Evolutionary conservation across 1,140 invertebrate species (phyloP), one percentile per base, ranked within the genome.

Genomic region (Drosophila burlai): DNA sequence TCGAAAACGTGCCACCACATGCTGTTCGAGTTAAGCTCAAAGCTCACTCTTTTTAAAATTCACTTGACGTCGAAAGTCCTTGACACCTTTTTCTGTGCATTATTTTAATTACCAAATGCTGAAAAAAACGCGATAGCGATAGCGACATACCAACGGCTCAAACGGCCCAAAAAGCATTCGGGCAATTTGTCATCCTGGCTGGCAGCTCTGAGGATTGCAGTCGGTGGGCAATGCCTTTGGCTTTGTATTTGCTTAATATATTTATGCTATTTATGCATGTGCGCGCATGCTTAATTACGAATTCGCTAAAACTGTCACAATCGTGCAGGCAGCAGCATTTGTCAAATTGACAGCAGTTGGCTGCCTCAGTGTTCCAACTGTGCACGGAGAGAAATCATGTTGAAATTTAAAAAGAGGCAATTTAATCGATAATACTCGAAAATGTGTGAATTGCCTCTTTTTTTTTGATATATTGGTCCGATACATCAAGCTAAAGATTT

Each of bases 291-390:
- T 87, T 84, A 87, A 91, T 91, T 87, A 87, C 81, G 69, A 83
- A 81, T 84, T 79, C 75, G 71, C 87, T 91, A 91, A 91, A 87
- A 91, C 68, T 90, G 89, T 91, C 84, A 91, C 89, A 85, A 91
- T 85, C 84, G 67, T 68, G 72, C 64, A 89, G 61, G 50, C 57
- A 43, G 46, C 72, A 58, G 82, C 90, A 90, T 91, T 92, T 91
- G 85, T 91, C 89, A 91, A 91, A 75, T 79, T 89, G 89, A 91
- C 89, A 91, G 82, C 84, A 55, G 62, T 24, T 46, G 18, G 47
- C 61, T 36, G 54, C 61, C 42, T 43, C n/a, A 55, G 36, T 43
- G 21, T 55, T n/a, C 15, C 34, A 43, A 45, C 63, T 60, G 2
- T 16, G 18, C 52, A 55, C 18, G 18, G 52, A 55, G 52, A 55